phyloP scores from a whole-genome alignment of 2,113 vertebrate genomes.

The Plestiodon gilberti region DNA sequence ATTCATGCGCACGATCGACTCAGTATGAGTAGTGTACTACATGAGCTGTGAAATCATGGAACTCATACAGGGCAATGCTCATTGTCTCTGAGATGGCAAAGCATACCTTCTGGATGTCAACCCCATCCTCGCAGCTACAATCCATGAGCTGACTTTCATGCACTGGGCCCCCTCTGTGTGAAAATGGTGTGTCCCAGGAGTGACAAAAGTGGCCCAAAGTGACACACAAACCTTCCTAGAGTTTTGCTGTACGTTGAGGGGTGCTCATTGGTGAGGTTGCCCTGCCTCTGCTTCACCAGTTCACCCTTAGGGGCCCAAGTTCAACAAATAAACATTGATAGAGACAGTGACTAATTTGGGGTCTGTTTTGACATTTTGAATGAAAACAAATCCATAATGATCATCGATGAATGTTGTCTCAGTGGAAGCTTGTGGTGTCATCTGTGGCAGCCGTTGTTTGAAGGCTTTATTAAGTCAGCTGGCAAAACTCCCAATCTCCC shows the following conservation, averaged over 20 bases:
- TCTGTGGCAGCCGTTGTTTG: constrained; percentile 38
- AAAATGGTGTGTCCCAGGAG: background rate
- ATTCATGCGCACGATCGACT: background rate
- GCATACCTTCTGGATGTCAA: too few species aligned
- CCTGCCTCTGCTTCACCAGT: background rate
- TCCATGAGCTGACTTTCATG: background rate
- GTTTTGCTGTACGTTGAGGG: constrained; percentile 7
- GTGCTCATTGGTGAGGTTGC: background rate
- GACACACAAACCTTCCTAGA: background rate
- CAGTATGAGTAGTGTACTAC: background rate
- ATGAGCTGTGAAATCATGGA: background rate
- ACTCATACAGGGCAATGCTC: background rate
- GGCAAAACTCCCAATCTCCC: constrained; percentile 50
- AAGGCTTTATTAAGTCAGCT: constrained; percentile 70
- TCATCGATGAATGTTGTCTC: constrained; percentile 59
- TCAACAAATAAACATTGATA: constrained; percentile 46
- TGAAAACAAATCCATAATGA: constrained; percentile 61
- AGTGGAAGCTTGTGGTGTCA: constrained; percentile 62
- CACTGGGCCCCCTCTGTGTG: background rate
- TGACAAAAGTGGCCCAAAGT: background rate
- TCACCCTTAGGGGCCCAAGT: constrained; percentile 33
- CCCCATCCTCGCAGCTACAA: background rate
- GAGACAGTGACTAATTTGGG: constrained; percentile 30
- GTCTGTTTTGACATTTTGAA: constrained; percentile 66
- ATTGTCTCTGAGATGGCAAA: background rate